Conservation (phyloP, 2,113 vertebrate genomes). For the Notiomystis cincta region DNA sequence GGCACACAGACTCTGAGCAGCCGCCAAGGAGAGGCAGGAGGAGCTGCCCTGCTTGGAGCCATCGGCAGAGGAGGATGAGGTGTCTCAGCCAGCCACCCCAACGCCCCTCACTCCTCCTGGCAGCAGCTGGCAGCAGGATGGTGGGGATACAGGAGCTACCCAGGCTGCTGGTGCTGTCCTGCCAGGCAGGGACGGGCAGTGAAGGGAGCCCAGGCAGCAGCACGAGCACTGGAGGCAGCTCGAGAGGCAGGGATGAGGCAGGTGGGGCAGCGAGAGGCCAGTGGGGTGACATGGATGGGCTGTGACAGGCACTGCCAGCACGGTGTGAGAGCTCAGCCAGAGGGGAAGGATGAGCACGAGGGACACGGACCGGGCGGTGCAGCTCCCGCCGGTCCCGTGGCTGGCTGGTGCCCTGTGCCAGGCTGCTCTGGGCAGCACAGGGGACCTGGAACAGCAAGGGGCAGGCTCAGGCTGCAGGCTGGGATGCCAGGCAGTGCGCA, state of each 20-base stretch:
- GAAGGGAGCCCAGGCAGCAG: background rate
- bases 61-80: background rate
- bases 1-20: background rate
- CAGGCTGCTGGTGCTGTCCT: background rate
- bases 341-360: background rate
- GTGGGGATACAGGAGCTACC: background rate
- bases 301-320: background rate
- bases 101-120: background rate
- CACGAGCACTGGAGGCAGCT: background rate
- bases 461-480: background rate
- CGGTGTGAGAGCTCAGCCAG: background rate
- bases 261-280: background rate
- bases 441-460: background rate
- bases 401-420: background rate
- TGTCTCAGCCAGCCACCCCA: background rate
- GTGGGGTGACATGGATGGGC: background rate
- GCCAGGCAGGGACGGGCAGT: accelerated
- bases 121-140: background rate
- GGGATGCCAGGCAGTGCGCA: background rate
- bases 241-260: background rate
- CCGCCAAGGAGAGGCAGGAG: background rate
- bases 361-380: accelerated
- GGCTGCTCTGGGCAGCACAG: background rate
- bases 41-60: accelerated
- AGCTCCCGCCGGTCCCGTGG: background rate